phyloP scores from a whole-genome alignment of 2,113 vertebrate genomes.

The Phalacrocorax carbo region DNA sequence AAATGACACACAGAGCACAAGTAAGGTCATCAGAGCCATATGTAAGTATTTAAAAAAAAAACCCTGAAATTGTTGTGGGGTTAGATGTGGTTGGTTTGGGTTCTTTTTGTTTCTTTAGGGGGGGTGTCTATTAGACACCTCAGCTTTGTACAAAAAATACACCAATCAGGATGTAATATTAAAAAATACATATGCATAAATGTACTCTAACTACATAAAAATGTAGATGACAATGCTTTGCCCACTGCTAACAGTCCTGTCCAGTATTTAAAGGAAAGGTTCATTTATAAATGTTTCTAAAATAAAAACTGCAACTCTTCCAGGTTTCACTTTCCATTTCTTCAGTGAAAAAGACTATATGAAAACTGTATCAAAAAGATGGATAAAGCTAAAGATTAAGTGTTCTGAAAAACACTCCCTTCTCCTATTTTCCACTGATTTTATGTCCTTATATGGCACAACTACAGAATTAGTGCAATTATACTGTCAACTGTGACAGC shows the following conservation, averaged over 20 bases:
- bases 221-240: not conserved
- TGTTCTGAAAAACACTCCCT: not conserved
- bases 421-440: not conserved
- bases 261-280: not conserved
- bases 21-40: not conserved
- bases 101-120: not conserved
- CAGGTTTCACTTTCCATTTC: not conserved
- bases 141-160: not conserved
- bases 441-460: not conserved
- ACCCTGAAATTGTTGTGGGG: rapidly evolving
- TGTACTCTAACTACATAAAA: not conserved
- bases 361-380: not conserved
- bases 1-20: not conserved
- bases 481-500: constrained; percentile 39
- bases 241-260: not conserved
- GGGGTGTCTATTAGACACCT: not conserved
- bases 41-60: not conserved
- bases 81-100: not conserved
- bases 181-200: not conserved
- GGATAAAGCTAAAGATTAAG: not conserved
- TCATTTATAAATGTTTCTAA: not conserved
- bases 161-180: not conserved
- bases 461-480: constrained; percentile 61
- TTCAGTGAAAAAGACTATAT: not conserved
- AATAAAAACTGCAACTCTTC: not conserved